These are phyloP conservation scores for Drosophila hydei DNA, from an alignment of 1,140 invertebrate species.

Conservation along the genomic window DNA sequence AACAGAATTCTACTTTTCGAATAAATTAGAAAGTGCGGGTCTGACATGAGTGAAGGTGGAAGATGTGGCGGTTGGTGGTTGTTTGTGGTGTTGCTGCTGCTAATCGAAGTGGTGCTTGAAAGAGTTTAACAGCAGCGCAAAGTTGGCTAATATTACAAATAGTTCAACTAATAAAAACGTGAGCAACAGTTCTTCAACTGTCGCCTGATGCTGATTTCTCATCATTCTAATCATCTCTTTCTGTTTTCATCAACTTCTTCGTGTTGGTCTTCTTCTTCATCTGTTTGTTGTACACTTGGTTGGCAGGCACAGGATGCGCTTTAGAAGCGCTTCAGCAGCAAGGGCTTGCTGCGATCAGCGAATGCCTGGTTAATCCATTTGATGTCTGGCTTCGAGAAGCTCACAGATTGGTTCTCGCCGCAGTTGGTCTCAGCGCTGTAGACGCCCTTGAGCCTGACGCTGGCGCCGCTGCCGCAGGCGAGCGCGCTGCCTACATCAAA, in stretches of 20 bases:
- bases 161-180: conserved; percentile 56
- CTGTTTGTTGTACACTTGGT: conserved; percentile 5
- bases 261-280: not conserved
- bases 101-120: conserved; percentile 17
- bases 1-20: conserved; percentile 11
- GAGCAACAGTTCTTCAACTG: conserved; percentile 31
- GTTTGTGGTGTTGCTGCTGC: conserved; percentile 22
- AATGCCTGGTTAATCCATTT: conserved; percentile 80
- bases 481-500: conserved; percentile 91
- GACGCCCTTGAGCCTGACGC: conserved; percentile 89
- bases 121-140: conserved; percentile 43
- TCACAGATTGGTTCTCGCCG: conserved; percentile 72
- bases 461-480: conserved; percentile 89
- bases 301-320: no score
- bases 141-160: conserved; percentile 59
- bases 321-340: conserved; percentile 71
- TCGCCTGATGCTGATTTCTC: conserved; percentile 18
- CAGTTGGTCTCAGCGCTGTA: conserved; percentile 90
- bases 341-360: conserved; percentile 69
- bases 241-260: conserved; percentile 4
- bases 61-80: conserved; percentile 8
- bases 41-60: conserved; percentile 15
- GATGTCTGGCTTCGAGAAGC: conserved; percentile 79
- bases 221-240: conserved; percentile 17
- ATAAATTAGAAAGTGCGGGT: conserved; percentile 45